These are phyloP conservation scores for Psephotus haematonotus DNA, from an alignment of 2,113 vertebrate species.

Conservation along the genomic window DNA sequence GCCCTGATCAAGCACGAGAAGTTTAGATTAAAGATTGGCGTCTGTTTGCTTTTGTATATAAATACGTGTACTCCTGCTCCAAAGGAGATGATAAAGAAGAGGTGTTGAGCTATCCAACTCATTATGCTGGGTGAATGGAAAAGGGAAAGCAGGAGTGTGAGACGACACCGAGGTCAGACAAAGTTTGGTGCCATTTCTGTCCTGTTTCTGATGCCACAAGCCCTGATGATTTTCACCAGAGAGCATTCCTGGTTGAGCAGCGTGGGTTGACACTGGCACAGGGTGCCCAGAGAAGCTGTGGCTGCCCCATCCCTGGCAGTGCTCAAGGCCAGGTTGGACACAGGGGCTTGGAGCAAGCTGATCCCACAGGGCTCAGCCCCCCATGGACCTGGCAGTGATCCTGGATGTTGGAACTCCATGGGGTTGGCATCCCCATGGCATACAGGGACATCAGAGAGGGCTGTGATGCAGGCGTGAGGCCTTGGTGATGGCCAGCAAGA, in stretches of 20 bases:
- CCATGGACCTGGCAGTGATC: not conserved
- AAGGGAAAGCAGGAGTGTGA: not conserved
- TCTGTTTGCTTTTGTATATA: not conserved
- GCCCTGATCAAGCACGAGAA: not conserved
- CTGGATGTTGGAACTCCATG: not conserved
- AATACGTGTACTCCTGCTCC: not conserved
- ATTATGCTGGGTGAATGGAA: not conserved
- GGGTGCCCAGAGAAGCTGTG: not conserved
- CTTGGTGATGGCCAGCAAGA: not conserved
- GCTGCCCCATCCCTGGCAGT: not conserved
- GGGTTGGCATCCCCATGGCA: not conserved
- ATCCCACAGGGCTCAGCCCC: accelerated
- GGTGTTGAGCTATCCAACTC: not conserved
- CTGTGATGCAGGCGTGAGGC: accelerated
- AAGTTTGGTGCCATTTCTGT: not conserved
- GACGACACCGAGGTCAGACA: not conserved
- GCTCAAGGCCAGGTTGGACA: not conserved
- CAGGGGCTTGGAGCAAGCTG: not conserved
- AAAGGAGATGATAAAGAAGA: not conserved
- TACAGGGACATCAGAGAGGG: accelerated
- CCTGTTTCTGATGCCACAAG: not conserved
- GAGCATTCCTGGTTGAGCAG: not conserved
- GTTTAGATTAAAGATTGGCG: not conserved
- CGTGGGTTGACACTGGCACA: not conserved
- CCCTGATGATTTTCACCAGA: not conserved